Base-by-base conservation (phyloP, 2,113 vertebrate genomes). In the Austrofundulus limnaeus region DNA sequence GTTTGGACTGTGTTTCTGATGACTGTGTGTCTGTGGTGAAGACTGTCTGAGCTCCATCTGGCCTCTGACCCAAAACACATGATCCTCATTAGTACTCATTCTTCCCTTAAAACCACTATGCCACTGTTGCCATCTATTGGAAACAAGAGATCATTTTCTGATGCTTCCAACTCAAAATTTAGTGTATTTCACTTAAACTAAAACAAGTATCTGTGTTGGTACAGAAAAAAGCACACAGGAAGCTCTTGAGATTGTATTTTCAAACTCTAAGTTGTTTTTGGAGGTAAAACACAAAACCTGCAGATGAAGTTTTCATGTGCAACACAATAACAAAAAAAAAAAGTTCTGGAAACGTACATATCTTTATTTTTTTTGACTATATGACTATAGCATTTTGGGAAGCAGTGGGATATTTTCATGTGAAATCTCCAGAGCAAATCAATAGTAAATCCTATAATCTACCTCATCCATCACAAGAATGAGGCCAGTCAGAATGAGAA, bases 71-170 rank as follows among this genome's bases (percentile, higher is more conserved):
- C 56, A 70, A 71, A 84, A 82, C 78, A 55, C 75, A 74, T 52
- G 62, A 81, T 70, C 70, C 53, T 83, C 75, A 82, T 83, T 78
- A 81, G 56, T 55, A 52, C 65, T 70, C 77, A 49, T 62, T 58
- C 49, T 67, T 73, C 66, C 49, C 48, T 66, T 12, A 60, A n/a
- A 63, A 17, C 43, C 47, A 28, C 56, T 10, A 74, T 63, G 68
- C 61, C 69, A 52, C 73, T 85, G 72, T 85, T 83, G 85, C 86
- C 84, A 86, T 83, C 85, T 89, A 82, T 82, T 73, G 87, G 86
- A 71, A 64, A 53, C 20, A 62, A 16, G 28, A 66, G 71, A 66
- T 80, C 17, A 74, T 56, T 20, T 60, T n/a, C 39, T 24, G 23
- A 43, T 49, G 41, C n/a, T 12, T 51, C 4, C 12, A 46, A 45